Conservation (phyloP, 2,888 invertebrate genomes). For the Calameuta idolon region DNA sequence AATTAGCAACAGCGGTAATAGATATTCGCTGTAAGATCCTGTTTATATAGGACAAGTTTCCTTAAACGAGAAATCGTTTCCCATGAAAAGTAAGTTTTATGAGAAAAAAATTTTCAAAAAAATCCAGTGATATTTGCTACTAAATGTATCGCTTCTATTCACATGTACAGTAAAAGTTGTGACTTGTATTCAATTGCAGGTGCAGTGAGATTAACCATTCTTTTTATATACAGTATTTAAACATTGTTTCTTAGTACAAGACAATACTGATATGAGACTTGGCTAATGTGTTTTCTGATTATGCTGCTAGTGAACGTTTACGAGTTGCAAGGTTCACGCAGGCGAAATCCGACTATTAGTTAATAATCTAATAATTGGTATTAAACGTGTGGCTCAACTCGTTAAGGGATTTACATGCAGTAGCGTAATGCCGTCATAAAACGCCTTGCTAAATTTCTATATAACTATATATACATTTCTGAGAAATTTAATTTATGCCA, state of each 20-base stretch:
- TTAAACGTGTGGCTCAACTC: neutral
- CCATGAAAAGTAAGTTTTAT: neutral
- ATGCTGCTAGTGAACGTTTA: slow-evolving; percentile 5
- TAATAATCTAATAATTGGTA: slow-evolving; percentile 20
- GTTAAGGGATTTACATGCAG: neutral
- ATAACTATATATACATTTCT: neutral
- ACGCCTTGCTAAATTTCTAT: neutral
- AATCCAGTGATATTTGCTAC: neutral
- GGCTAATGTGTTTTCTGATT: slow-evolving; percentile 2
- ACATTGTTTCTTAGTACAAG: neutral
- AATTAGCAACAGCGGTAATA: neutral
- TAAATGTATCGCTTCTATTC: neutral
- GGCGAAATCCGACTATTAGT: slow-evolving; percentile 11
- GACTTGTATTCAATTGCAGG: neutral
- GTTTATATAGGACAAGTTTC: neutral
- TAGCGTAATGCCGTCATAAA: neutral
- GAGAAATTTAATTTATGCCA: neutral
- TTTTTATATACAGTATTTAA: too few species aligned
- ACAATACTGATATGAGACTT: neutral
- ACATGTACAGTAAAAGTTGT: neutral
- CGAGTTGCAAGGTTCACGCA: slow-evolving; percentile 13
- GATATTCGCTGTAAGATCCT: neutral
- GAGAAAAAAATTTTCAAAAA: neutral
- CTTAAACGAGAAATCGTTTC: neutral
- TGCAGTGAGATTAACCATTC: too few species aligned